Base-by-base conservation (phyloP, 2,797 vertebrate species). In the Morus bassanus region DNA sequence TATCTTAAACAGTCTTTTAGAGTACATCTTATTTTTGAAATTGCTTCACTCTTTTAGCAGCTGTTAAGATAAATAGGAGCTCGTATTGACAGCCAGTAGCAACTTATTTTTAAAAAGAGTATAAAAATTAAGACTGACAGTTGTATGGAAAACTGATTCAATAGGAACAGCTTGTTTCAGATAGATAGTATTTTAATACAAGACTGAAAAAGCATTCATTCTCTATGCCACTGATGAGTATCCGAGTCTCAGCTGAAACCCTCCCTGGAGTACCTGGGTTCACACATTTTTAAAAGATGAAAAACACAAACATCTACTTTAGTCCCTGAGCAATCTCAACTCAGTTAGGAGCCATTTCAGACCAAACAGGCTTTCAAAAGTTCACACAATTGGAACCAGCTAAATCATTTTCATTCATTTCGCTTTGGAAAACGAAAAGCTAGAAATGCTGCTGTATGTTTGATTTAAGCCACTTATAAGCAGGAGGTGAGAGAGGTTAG, bases 61-160 rank as follows among this genome's bases (percentile, higher is more conserved):
- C 51, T 86, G 13, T 63, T 93, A 86, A 57, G 61, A 57, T 81
- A 72, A 45, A 74, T 1, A 54, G 41, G 60, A 86, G 39, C 24
- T 59, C 25, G 24, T 77, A 72, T 0, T 75, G 50, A 93, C n/a
- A 85, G 46, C 25, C 33, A 78, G 13, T 13, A 94, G 39, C 80
- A 70, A 87, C 74, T 87, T 85, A 35, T 5, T 82, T 91, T 73
- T 51, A 6, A 63, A 90, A 91, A 86, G 13, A 81, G 63, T 96
- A 89, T 85, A 91, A 94, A 94, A 95, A 56, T 70, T 78, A 81
- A 87, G 88, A 82, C 28, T 43, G 80, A 50, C 19, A 56, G 45
- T 72, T 69, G 5, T 67, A 82, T 0, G 1, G 80, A 89, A 93
- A 86, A 86, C 23, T 39, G 30, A 43, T 4, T 24, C 5, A 83